Conservation (phyloP, 1,140 invertebrate species). For the Phymastichus coffea region DNA sequence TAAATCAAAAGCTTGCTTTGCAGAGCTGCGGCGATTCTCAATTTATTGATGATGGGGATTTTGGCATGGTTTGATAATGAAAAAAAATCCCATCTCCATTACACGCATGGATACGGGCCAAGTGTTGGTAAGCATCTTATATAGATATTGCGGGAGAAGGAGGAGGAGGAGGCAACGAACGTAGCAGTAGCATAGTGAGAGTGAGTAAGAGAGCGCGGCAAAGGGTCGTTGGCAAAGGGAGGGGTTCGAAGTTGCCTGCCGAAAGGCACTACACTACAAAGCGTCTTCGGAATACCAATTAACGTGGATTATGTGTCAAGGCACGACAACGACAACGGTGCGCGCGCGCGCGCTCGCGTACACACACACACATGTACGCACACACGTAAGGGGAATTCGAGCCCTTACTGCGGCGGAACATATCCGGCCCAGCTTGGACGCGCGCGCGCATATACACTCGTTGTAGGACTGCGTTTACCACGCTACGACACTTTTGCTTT, state of each 20-base stretch:
- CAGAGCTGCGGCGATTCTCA: too few relatives aligned
- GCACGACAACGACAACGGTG: not conserved
- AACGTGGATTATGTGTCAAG: slow-evolving; percentile 23
- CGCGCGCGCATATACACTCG: not conserved
- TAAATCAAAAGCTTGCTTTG: too few relatives aligned
- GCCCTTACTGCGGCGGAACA: not conserved
- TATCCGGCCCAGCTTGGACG: not conserved
- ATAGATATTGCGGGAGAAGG: too few relatives aligned
- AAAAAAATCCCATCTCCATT: too few relatives aligned
- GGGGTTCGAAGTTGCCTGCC: not conserved
- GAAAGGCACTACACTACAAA: slow-evolving; percentile 17
- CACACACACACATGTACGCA: not conserved
- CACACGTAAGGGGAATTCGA: slow-evolving; percentile 10
- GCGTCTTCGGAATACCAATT: slow-evolving; percentile 30
- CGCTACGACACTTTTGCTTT: not conserved
- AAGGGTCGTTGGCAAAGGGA: not conserved
- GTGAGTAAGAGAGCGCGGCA: not conserved
- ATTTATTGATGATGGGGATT: too few relatives aligned
- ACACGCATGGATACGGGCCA: too few relatives aligned
- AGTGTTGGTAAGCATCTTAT: too few relatives aligned
- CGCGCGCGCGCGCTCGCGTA: not conserved
- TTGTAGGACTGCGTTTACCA: not conserved
- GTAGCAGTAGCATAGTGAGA: too few relatives aligned
- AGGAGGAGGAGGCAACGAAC: not conserved
- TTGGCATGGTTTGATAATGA: too few relatives aligned